Conservation (phyloP, 2,797 vertebrate genomes). For the Acanthurus lineatus region DNA sequence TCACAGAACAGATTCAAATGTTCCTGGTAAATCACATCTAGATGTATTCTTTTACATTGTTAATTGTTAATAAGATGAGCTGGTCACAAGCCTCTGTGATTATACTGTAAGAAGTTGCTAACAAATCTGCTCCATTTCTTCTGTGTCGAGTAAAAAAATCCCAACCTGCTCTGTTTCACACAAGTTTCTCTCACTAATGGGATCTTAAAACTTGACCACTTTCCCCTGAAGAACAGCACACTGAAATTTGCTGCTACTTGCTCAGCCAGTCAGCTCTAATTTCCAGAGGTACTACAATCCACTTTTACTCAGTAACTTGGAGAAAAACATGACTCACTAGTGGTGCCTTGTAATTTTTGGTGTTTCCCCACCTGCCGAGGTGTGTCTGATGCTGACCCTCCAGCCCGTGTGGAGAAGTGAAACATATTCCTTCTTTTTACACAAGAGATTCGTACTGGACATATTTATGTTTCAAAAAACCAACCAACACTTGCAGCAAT, state of each 20-base stretch:
- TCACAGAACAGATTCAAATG: constrained; percentile 1
- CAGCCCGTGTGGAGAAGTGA: no score
- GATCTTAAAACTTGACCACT: constrained; percentile 32
- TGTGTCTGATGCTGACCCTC: neutral
- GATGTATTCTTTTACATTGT: neutral
- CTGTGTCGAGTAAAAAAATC: neutral
- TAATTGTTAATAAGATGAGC: neutral
- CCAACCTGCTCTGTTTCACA: constrained; percentile 23
- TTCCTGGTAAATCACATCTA: constrained; percentile 3
- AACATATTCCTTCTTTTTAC: no score
- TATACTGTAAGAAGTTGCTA: neutral
- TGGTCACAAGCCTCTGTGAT: neutral
- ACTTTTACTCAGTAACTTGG: constrained; percentile 14
- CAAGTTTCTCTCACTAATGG: constrained; percentile 18
- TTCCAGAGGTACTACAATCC: neutral
- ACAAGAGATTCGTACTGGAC: no score
- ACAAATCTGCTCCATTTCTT: neutral
- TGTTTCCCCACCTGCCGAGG: neutral
- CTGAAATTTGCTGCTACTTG: constrained; percentile 13
- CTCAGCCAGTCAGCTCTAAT: constrained; percentile 30
- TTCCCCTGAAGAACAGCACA: constrained; percentile 6
- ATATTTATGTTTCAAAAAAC: no score
- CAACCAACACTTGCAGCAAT: no score
- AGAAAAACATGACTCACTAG: constrained; percentile 9
- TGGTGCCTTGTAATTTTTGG: neutral